These are phyloP conservation scores for Mizuhopecten yessoensis DNA, from an alignment of 1,140 invertebrate genomes.

Conservation along the genomic window DNA sequence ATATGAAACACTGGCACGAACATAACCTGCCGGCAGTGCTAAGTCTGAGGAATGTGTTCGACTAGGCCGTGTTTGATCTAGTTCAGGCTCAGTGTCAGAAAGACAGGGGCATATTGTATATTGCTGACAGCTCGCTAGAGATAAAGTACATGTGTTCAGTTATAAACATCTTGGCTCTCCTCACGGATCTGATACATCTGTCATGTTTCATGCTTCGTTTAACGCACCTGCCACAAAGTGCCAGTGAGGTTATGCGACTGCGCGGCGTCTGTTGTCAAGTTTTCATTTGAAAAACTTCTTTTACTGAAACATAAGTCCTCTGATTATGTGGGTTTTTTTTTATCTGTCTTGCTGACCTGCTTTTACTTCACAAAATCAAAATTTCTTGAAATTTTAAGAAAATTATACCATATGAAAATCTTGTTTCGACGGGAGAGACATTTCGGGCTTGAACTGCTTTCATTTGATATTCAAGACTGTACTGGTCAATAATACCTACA, in stretches of 20 bases:
- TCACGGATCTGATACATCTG: background rate
- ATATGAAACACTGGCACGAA: no score
- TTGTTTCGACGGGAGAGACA: no score
- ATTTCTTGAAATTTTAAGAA: no score
- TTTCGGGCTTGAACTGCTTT: no score
- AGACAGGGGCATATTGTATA: background rate
- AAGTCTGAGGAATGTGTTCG: no score
- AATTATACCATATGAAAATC: no score
- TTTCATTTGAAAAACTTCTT: background rate
- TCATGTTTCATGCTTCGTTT: background rate
- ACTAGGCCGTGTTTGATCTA: background rate
- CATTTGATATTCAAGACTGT: no score
- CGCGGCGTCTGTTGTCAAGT: background rate
- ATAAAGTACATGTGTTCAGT: background rate
- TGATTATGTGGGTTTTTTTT: no score
- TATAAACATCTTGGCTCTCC: background rate
- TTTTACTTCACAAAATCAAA: no score
- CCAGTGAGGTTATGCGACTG: background rate
- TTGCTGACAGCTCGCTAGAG: background rate
- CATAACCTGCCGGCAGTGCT: no score
- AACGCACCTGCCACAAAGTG: background rate
- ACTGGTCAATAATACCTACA: no score
- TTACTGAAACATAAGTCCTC: background rate
- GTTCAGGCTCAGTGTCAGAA: background rate
- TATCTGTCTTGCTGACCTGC: no score